phyloP scores from a whole-genome alignment of 2,888 invertebrate genomes.

The Yponomeuta malinellus region DNA sequence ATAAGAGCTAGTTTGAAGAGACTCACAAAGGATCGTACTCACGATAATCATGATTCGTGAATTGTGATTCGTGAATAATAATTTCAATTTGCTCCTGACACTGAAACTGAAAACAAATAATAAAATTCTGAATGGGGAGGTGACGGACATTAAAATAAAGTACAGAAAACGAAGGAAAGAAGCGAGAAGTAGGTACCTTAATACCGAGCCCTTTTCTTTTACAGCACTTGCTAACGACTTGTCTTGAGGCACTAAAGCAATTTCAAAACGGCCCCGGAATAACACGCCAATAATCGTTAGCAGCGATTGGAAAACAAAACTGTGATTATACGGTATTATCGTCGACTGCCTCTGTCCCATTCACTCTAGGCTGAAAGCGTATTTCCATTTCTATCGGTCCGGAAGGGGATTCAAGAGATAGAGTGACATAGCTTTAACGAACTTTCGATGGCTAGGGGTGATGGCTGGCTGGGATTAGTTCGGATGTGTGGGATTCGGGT shows the following conservation, averaged over 20 bases:
- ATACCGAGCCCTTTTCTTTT: slow-evolving; percentile 54
- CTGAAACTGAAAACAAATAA: background rate
- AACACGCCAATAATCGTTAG: slow-evolving; percentile 81
- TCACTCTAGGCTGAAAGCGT: slow-evolving; percentile 33
- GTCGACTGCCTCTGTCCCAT: slow-evolving; percentile 38
- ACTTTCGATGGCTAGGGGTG: slow-evolving; percentile 54
- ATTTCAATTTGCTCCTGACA: background rate
- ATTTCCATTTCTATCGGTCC: slow-evolving; percentile 46
- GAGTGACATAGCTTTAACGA: slow-evolving; percentile 73
- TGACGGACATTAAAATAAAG: background rate
- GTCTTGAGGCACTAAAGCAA: slow-evolving; percentile 66
- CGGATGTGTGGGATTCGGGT: slow-evolving; percentile 3
- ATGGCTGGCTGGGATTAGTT: slow-evolving; percentile 4
- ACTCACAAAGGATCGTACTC: no score
- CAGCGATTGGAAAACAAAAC: slow-evolving; percentile 81
- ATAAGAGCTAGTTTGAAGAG: background rate
- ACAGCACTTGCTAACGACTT: slow-evolving; percentile 70
- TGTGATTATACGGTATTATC: slow-evolving; percentile 78
- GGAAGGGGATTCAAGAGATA: slow-evolving; percentile 58
- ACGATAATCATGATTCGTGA: no score
- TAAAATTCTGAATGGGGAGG: background rate
- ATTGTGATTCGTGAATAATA: background rate
- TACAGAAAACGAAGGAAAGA: background rate
- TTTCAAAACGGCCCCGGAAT: slow-evolving; percentile 73
- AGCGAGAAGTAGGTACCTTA: slow-evolving; percentile 29